Conservation (phyloP, 2,113 vertebrate genomes). For the Thalassarche chlororhynchos region DNA sequence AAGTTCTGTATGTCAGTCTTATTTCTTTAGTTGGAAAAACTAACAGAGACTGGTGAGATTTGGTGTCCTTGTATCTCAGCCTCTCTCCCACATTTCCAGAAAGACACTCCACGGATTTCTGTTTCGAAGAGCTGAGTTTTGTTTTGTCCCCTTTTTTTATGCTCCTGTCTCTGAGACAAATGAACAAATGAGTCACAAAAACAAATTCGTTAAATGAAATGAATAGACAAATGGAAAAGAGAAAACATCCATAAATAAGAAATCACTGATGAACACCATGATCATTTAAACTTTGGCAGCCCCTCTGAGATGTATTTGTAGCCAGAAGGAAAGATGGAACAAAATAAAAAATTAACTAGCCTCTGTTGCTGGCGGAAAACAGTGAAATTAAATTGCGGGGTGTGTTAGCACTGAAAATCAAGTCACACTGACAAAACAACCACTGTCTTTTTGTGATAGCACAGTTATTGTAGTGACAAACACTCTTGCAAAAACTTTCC, state of each 20-base stretch:
- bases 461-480: not conserved
- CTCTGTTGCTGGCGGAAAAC: constrained; percentile 18
- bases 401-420: constrained; percentile 51
- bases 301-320: constrained; percentile 31
- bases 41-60: not conserved
- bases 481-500: not conserved
- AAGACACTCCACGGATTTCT: not conserved
- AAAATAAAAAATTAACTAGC: constrained; percentile 46
- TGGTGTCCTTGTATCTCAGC: not conserved
- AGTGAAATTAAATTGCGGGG: constrained; percentile 33
- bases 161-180: not conserved
- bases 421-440: constrained; percentile 16
- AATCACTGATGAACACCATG: constrained; percentile 40
- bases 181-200: not conserved
- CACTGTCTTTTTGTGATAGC: not conserved
- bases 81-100: not conserved
- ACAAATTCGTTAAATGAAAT: constrained; percentile 33
- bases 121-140: not conserved
- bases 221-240: not conserved
- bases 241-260: constrained; percentile 54
- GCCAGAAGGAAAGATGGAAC: constrained; percentile 57
- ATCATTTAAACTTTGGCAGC: constrained; percentile 61
- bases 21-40: not conserved
- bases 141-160: not conserved
- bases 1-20: not conserved